Evolutionary conservation across 2,113 vertebrate genomes (phyloP).

Genomic region (Falcunculus frontatus): DNA sequence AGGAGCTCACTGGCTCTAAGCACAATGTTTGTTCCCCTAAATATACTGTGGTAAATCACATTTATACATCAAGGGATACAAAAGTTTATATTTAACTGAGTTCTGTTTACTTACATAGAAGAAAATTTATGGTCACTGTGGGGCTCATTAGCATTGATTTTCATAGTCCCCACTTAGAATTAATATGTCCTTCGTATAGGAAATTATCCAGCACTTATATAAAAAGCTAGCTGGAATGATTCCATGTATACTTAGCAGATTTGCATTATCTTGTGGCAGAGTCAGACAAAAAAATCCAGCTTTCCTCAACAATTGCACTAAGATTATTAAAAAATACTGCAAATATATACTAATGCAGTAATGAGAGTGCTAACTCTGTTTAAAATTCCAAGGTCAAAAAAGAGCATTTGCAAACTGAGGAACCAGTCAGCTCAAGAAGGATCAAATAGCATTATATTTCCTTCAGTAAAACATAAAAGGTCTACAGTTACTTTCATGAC

Average conservation of each 20-base stretch:
- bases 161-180: slow-evolving; percentile 26
- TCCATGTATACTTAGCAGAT: slow-evolving; percentile 15
- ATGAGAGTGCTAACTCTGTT: background rate
- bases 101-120: slow-evolving; percentile 52
- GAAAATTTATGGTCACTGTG: slow-evolving; percentile 17
- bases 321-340: background rate
- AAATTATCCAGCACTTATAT: slow-evolving; percentile 5
- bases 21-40: background rate
- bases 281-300: background rate
- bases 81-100: slow-evolving; percentile 47
- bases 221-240: slow-evolving; percentile 23
- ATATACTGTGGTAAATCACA: slow-evolving; percentile 8
- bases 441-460: background rate
- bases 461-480: background rate
- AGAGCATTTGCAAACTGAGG: background rate
- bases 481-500: background rate
- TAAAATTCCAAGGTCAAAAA: background rate
- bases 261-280: background rate
- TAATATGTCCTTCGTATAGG: background rate
- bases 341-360: background rate
- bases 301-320: background rate
- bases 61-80: background rate
- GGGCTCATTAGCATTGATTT: slow-evolving; percentile 63
- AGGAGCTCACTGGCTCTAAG: background rate
- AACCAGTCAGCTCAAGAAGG: background rate